Evolutionary conservation across 2,797 vertebrate species (phyloP), one percentile per base, ranked within the genome.

Genomic region (Schizopygopsis malacanthus): DNA sequence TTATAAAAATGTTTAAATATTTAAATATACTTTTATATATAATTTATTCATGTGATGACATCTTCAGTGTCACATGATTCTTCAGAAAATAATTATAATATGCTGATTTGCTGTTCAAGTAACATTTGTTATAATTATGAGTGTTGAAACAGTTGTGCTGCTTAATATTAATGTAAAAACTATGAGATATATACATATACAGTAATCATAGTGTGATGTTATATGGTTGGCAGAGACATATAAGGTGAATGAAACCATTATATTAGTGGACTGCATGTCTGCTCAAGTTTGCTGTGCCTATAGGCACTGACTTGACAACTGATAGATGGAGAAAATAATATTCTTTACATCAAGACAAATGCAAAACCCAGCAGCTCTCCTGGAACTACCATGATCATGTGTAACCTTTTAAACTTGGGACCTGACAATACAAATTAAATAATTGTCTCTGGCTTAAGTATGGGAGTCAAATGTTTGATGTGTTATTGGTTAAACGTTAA

Each of bases 221-320:
- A 52, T 82, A 79, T 59, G 11, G 41, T 76, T 76, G 81, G 25
- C 22, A 76, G 39, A 78, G 28, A 65, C 56, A 61, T 54, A 41
- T 54, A 41, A 82, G 43, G 56, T 20, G 22, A 79, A 85, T 73
- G 28, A 85, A 81, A 81, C 65, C 8, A 28, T 56, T 63, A 82
- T 33, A 59, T 45, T 70, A 80, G 15, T 73, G 15, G 6, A 81
- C 9, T 37, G 25, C 69, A 52, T 85, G 20, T 50, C 59, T 82
- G 20, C 61, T 84, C 33, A 43, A 41, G 59, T 69, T 79, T 84
- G 77, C 59, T 81, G 79, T 54, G 52, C 81, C 72, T 79, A 47
- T 41, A 41, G 80, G 59, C 81, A 70, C 54, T 78, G 71, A 87
- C 47, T 81, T 79, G 83, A 75, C 54, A 73, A 84, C 12, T 65